Conservation (phyloP, 2,113 vertebrate species). For the Bettongia penicillata region DNA sequence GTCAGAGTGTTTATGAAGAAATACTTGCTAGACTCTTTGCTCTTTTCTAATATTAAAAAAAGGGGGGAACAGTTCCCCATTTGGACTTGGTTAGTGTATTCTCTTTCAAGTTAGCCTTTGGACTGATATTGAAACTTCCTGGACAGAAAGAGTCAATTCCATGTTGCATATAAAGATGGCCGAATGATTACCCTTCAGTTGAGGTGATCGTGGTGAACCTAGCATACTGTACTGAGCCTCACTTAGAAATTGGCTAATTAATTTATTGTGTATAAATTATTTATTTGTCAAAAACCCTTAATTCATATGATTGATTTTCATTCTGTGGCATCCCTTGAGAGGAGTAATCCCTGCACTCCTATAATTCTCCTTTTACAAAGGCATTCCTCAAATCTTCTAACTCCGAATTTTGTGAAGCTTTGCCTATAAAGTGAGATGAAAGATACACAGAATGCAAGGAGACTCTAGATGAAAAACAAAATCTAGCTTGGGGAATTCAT, state of each 20-base stretch:
- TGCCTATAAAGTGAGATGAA: conserved; percentile 72
- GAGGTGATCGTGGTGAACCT: conserved; percentile 49
- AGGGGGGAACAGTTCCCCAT: conserved; percentile 40
- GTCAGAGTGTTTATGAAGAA: conserved; percentile 81
- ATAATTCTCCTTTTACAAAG: conserved; percentile 72
- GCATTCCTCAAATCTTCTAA: conserved; percentile 61
- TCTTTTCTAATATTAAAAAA: conserved; percentile 31
- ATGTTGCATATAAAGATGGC: conserved; percentile 67
- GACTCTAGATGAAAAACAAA: conserved; percentile 58
- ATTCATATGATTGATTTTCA: conserved; percentile 86
- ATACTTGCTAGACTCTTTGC: conserved; percentile 73
- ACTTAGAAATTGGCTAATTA: conserved; percentile 84
- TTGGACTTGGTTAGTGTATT: conserved; percentile 58
- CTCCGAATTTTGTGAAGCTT: conserved; percentile 69
- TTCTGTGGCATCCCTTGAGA: conserved; percentile 72
- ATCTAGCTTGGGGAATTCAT: conserved; percentile 59
- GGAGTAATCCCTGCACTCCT: conserved; percentile 70
- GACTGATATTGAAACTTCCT: neutral
- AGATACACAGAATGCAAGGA: conserved; percentile 60
- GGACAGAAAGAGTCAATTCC: conserved; percentile 53
- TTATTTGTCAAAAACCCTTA: conserved; percentile 87
- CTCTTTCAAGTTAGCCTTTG: conserved; percentile 61
- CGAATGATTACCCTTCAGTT: conserved; percentile 6
- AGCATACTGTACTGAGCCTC: conserved; percentile 45
- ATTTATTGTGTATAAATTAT: conserved; percentile 87